Percentiles rank a stretch among this genome's conserved stretches.
Evolutionary conservation across 2,888 invertebrate genomes (phyloP).

Genomic region (Crossocerus cetratus): DNA sequence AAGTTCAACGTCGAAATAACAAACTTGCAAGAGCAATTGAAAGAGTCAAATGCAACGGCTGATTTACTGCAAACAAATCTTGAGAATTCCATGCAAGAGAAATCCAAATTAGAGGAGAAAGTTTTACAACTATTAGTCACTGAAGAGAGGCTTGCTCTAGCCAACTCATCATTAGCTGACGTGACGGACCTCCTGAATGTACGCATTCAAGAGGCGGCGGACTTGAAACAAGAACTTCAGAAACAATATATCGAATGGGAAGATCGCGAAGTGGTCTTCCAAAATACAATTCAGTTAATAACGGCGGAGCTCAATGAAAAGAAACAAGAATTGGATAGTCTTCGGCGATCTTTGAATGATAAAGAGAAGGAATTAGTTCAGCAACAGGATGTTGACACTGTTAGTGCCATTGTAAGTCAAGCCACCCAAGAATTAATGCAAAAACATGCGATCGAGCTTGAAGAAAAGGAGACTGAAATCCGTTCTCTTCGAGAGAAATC

Average conservation of each 20-base stretch:
- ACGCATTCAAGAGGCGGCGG: constrained; percentile 69
- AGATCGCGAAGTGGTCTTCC: constrained; percentile 60
- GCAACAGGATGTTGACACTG: constrained; percentile 42
- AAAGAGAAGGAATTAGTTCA: constrained; percentile 50
- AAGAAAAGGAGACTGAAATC: constrained; percentile 48
- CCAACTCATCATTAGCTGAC: constrained; percentile 59
- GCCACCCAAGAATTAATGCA: constrained; percentile 53
- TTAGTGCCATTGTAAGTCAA: constrained; percentile 40
- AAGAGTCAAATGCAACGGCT: constrained; percentile 24
- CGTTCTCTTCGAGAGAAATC: constrained; percentile 38
- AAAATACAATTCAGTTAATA: constrained; percentile 69
- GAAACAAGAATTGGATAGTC: constrained; percentile 58
- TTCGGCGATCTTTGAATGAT: constrained; percentile 30
- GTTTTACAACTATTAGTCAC: constrained; percentile 75
- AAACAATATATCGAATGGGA: constrained; percentile 58
- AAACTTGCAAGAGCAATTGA: constrained; percentile 41
- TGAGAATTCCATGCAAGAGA: constrained; percentile 49
- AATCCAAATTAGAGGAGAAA: constrained; percentile 70
- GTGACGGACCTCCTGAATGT: constrained; percentile 66
- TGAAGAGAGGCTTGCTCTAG: constrained; percentile 63
- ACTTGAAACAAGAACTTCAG: constrained; percentile 67
- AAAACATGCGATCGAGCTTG: constrained; percentile 49
- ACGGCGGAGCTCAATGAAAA: constrained; percentile 62
- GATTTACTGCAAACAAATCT: constrained; percentile 47
- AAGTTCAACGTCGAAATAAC: constrained; percentile 54